Evolutionary conservation across 92 coral and sea anemone genomes (phyloP).

Genomic region (Actinostola sp.): DNA sequence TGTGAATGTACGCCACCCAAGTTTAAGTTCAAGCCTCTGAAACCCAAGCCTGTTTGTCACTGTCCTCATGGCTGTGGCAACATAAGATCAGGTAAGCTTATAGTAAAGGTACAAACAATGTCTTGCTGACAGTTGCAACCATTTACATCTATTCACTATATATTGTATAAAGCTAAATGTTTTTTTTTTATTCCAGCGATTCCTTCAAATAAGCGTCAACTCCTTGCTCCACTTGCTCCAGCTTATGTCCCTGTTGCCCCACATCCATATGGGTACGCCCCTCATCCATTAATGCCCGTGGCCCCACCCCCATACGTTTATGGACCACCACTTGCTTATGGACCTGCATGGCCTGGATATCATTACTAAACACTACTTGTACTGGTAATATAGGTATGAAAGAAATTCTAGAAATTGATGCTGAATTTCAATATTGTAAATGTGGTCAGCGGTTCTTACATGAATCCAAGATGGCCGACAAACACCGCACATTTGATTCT

Average conservation of each 20-base stretch:
- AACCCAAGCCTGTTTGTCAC: slow-evolving; percentile 85
- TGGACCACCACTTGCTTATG: slow-evolving; percentile 21
- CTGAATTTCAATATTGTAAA: too few species aligned
- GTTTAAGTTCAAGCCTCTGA: slow-evolving; percentile 71
- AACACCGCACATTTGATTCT: too few species aligned
- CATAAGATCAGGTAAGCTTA: slow-evolving; percentile 24
- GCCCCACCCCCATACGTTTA: slow-evolving; percentile 25
- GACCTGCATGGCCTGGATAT: neutral
- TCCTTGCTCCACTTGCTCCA: slow-evolving; percentile 4
- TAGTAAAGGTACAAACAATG: neutral
- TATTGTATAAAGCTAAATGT: neutral
- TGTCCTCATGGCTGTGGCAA: slow-evolving; percentile 22
- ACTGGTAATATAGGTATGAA: slow-evolving; percentile 4
- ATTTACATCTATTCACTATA: too few species aligned
- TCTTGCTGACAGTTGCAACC: too few species aligned
- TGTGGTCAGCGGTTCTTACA: too few species aligned
- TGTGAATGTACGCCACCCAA: slow-evolving; percentile 71
- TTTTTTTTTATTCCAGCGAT: neutral
- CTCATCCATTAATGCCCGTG: slow-evolving; percentile 29
- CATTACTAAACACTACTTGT: slow-evolving; percentile 4
- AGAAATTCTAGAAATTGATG: too few species aligned
- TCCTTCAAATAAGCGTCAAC: slow-evolving; percentile 17
- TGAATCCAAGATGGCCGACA: neutral
- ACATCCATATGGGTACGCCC: neutral
- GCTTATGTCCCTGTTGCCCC: neutral